Evolutionary conservation across 2,797 vertebrate species (phyloP).

Genomic region (Tokudaia tokunoshimensis): DNA sequence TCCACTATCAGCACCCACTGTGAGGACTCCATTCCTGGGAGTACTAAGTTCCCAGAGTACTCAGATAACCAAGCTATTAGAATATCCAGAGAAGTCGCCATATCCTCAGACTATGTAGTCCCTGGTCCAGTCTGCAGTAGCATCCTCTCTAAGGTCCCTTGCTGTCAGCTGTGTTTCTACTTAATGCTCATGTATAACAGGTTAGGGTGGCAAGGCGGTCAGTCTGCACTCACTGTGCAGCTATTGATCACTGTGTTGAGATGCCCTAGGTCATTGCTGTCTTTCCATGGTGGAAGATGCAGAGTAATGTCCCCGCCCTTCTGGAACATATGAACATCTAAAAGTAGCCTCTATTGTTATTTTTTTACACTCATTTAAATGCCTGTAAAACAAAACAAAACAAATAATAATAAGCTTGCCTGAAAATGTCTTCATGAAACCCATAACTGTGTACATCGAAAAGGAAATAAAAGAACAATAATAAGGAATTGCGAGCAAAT

Average conservation of each 20-base stretch:
- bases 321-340: accelerated
- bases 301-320: background rate
- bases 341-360: background rate
- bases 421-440: background rate
- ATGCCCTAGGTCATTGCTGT: background rate
- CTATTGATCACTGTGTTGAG: background rate
- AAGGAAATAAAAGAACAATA: background rate
- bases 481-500: background rate
- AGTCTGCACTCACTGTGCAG: accelerated
- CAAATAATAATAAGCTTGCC: background rate
- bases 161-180: accelerated
- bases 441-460: background rate
- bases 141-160: accelerated
- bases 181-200: too few relatives aligned
- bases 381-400: background rate
- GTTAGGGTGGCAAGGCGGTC: accelerated
- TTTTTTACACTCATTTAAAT: background rate
- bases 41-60: too few relatives aligned
- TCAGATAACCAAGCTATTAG: background rate
- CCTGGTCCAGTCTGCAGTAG: accelerated
- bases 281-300: accelerated
- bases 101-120: too few relatives aligned
- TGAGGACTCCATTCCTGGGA: background rate
- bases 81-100: background rate
- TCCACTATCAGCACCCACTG: accelerated